Evolutionary conservation across 2,888 invertebrate species (phyloP), one percentile per base, ranked within the genome.

Genomic region (Apamea sordens): DNA sequence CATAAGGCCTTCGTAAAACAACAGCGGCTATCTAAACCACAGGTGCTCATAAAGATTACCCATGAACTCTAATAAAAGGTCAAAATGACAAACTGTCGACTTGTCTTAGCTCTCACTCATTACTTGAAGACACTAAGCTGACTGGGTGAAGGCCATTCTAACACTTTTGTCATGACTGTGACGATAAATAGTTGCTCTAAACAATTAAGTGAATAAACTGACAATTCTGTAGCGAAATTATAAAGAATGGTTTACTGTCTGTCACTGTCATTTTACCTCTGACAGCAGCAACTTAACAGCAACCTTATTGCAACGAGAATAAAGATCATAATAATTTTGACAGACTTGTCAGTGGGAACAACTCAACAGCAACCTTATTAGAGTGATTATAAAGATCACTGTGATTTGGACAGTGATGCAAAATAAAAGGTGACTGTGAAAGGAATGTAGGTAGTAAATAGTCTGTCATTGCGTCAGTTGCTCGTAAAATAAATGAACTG

Each of bases 101-200:
- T 84, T 80, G 72, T 73, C 56, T 15, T 50, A 21, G 6, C 56
- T 70, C 50, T 73, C 18, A 65, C 15, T n/a, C 7, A 63, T 18
- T 13, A 79, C 28, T 79, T 53, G 10, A 65, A 65, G 41, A 74
- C 11, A 63, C 61, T 81, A 21, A 68, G n/a, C 53, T 73, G 64
- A 75, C 61, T 74, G 32, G 74, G 77, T 81, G 59, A 84, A 84
- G 84, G 84, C 32, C 47, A 7, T n/a, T 8, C 2, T 56, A 56
- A 72, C 47, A 80, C 53, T 75, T 85, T 83, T n/a, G 28, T 67
- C 61, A 76, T 47, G 5, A 65, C n/a, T 82, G 59, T 59, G 36
- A 77, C 44, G 21, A 77, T 41, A n/a, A 72, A 64, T 53, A 47
- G 65, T 21, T 1, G 18, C 36, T 41, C 10, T 67, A 53, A 15